Evolutionary conservation across 2,888 invertebrate species (phyloP).

Genomic region (Thera britannica): DNA sequence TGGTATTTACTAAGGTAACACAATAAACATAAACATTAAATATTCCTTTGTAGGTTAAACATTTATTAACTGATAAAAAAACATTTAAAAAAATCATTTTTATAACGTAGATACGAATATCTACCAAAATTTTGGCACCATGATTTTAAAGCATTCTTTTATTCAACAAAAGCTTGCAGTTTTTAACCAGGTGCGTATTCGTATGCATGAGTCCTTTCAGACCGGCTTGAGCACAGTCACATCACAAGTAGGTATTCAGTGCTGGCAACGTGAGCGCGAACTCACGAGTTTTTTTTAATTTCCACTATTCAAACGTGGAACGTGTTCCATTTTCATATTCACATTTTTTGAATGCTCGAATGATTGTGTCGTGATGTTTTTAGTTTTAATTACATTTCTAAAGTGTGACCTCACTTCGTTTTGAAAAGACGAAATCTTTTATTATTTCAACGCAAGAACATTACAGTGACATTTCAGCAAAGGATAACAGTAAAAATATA

Average conservation of each 20-base stretch:
- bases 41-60: no score
- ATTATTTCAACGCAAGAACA: not conserved
- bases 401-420: slow-evolving; percentile 1
- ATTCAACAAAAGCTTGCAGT: slow-evolving; percentile 47
- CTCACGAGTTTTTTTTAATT: slow-evolving; percentile 46
- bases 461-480: not conserved
- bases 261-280: slow-evolving; percentile 48
- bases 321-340: slow-evolving; percentile 28
- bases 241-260: slow-evolving; percentile 57
- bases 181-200: slow-evolving; percentile 51
- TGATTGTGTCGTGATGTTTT: slow-evolving; percentile 38
- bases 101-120: not conserved
- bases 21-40: no score
- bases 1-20: no score
- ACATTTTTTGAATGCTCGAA: slow-evolving; percentile 30
- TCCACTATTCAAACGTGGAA: slow-evolving; percentile 48
- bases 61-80: no score
- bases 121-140: slow-evolving; percentile 4
- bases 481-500: not conserved
- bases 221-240: slow-evolving; percentile 42
- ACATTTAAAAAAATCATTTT: no score
- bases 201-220: slow-evolving; percentile 55
- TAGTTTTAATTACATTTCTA: slow-evolving; percentile 34
- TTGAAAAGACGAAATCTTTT: not conserved
- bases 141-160: slow-evolving; percentile 11